Evolutionary conservation across 2,888 invertebrate species (phyloP).

Genomic region (Aspidiotus rigidus): DNA sequence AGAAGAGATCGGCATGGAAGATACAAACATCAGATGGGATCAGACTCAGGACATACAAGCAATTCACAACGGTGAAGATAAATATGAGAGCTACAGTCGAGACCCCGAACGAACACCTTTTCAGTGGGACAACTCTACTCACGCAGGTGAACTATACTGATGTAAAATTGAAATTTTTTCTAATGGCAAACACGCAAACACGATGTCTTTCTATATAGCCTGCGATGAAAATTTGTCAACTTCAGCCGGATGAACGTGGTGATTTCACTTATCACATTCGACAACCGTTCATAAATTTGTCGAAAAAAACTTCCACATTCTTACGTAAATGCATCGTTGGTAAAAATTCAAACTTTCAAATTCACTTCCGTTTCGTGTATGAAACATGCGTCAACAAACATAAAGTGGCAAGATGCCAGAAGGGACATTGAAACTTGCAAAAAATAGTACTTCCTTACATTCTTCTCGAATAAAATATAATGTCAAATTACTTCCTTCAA

Average conservation of each 20-base stretch:
- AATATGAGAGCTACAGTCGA: constrained; percentile 52
- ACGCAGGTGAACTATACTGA: constrained; percentile 45
- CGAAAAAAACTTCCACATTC: not conserved
- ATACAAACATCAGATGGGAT: constrained; percentile 48
- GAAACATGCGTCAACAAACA: too few relatives aligned
- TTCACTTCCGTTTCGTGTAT: too few relatives aligned
- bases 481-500: too few relatives aligned
- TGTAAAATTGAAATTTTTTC: not conserved
- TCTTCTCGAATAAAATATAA: too few relatives aligned
- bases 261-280: not conserved
- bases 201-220: not conserved
- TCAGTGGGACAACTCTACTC: constrained; percentile 59
- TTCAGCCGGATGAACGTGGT: too few relatives aligned
- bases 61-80: constrained; percentile 49
- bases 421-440: too few relatives aligned
- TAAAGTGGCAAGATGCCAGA: too few relatives aligned
- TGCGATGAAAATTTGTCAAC: not conserved
- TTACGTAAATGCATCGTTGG: too few relatives aligned
- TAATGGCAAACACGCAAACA: not conserved
- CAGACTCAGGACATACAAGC: constrained; percentile 52
- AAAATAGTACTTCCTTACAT: too few relatives aligned
- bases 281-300: not conserved
- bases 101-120: constrained; percentile 72
- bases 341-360: too few relatives aligned
- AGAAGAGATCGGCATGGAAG: constrained; percentile 66